Conservation (phyloP, 2,888 invertebrate species). For the Theretra japonica region DNA sequence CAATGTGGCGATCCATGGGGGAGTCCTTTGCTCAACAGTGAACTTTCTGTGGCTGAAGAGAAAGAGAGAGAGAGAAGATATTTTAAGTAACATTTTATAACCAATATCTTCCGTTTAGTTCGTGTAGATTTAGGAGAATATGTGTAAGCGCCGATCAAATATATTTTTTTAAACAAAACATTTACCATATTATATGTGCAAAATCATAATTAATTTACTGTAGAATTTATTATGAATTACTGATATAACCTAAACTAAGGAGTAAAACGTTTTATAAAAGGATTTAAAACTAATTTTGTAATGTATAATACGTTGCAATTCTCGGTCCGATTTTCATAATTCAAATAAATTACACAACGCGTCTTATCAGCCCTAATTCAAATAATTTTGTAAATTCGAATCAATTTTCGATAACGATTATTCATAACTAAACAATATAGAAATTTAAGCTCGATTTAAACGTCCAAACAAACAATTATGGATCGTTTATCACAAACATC, state of each 20-base stretch:
- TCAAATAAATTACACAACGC: background rate
- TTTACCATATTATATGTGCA: background rate
- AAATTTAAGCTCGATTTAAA: slow-evolving; percentile 33
- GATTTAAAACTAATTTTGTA: too few relatives aligned
- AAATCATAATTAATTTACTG: too few relatives aligned
- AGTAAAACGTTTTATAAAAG: too few relatives aligned
- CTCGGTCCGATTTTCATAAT: background rate
- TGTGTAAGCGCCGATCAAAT: too few relatives aligned
- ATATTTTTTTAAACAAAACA: background rate
- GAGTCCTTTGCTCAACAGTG: too few relatives aligned
- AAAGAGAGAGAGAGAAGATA: too few relatives aligned
- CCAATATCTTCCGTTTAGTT: background rate
- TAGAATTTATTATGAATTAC: too few relatives aligned
- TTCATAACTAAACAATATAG: slow-evolving; percentile 43
- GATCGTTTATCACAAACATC: slow-evolving; percentile 65
- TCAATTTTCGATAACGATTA: slow-evolving; percentile 45
- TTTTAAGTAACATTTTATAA: too few relatives aligned
- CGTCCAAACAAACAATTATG: slow-evolving; percentile 40
- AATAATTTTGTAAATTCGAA: slow-evolving; percentile 48
- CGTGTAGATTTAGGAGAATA: background rate
- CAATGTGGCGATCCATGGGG: too few relatives aligned
- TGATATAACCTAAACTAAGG: too few relatives aligned
- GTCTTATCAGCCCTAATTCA: background rate
- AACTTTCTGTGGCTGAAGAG: too few relatives aligned
- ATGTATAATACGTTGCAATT: too few relatives aligned